Evolutionary conservation across 2,888 invertebrate genomes (phyloP), one percentile per base, ranked within the genome.

Genomic region (Mechanitis mazaeus): DNA sequence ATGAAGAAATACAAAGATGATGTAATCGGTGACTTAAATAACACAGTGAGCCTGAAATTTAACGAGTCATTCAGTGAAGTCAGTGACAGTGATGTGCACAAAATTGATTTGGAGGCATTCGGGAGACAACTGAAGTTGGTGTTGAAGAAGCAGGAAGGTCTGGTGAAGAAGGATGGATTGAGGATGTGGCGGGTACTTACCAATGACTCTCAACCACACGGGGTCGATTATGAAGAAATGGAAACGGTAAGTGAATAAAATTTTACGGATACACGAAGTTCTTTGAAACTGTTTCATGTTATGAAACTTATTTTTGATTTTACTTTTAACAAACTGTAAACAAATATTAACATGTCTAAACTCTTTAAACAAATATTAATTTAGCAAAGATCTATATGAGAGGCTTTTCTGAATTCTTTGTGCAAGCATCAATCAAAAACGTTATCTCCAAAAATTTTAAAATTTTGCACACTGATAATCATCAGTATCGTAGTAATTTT

Each of bases 111-210:
- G 74, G 93, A 93, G 77, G 97, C 95, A 60, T 97, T 97, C 75
- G 97, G 97, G 61, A 92, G 91, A 79, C 92, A 93, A 72, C 83
- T 95, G 75, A 94, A 94, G 78, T 87, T 97, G 75, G 93, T 92
- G 71, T 83, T 97, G 75, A 93, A 92, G 77, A 94, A 93, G 66
- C 95, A 95, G 59, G 92, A 94, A 68, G 94, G 95, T n/a, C 89
- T 97, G 65, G 92, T 96, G 78, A 94, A 93, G 77, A 93, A 94
- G 74, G 93, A 93, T 58, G 94, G 95, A 61, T 82, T 97, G 79
- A 95, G 95, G 79, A 92, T 97, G 91, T 96, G 95, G 94, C 93
- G 93, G 65, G 95, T 95, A 67, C 92, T 94, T 74, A 93, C 93
- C 58, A 95, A 96, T 77, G 92, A 93, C 55, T 94, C 95, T 62